Percentiles rank a stretch among this genome's conserved stretches.
Evolutionary conservation across 2,797 vertebrate species (phyloP).

Genomic region (Margarornis squamiger): DNA sequence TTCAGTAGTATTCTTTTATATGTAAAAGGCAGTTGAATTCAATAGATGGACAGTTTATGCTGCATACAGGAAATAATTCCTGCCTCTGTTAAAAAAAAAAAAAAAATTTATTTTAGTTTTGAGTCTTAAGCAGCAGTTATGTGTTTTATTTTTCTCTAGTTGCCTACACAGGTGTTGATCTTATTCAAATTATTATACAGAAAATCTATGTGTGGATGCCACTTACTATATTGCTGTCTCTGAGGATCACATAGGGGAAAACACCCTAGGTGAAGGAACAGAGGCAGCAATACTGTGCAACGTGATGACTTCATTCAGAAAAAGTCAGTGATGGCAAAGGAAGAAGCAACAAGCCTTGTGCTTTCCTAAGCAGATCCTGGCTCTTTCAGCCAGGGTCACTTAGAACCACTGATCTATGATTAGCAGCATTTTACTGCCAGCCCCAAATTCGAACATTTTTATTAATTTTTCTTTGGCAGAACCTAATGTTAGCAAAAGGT

Average conservation of each 20-base stretch:
- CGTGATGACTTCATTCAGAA: neutral
- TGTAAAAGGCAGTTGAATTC: neutral
- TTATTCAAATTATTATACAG: neutral
- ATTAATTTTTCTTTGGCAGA: conserved; percentile 22
- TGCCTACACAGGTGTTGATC: neutral
- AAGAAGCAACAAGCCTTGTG: neutral
- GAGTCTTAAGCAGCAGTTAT: neutral
- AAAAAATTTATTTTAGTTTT: neutral
- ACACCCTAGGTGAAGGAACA: neutral
- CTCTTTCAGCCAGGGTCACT: neutral
- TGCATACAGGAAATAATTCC: neutral
- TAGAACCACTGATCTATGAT: neutral
- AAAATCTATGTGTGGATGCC: neutral
- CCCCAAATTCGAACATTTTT: neutral
- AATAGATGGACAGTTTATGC: neutral
- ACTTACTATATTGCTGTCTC: neutral
- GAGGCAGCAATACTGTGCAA: neutral
- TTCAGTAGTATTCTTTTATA: neutral
- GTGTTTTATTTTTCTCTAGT: neutral
- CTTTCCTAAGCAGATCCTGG: neutral
- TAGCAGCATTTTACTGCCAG: neutral
- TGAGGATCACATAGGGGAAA: neutral
- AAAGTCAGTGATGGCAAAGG: neutral
- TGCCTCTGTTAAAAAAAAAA: neutral
- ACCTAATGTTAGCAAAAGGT: neutral